These are phyloP conservation scores for Eulemur macaco DNA, from an alignment of 2,113 vertebrate species.

Conservation along the genomic window DNA sequence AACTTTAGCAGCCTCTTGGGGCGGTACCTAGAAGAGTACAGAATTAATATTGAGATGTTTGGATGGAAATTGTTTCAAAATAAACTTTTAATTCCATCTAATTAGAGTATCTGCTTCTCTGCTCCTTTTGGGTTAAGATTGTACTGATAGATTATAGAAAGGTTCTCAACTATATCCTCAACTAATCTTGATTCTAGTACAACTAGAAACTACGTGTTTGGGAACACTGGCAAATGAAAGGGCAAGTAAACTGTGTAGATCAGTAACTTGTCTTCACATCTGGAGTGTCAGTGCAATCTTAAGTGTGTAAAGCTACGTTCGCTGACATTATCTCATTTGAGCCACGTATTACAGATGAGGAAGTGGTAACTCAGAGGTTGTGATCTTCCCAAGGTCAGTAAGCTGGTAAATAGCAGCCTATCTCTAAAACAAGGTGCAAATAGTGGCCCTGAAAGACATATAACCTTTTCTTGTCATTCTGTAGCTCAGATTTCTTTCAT, in stretches of 20 bases:
- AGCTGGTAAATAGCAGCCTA: background rate
- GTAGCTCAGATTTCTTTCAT: background rate
- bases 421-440: conserved; percentile 12
- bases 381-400: background rate
- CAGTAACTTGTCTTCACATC: background rate
- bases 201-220: background rate
- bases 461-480: background rate
- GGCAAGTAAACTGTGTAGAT: background rate
- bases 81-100: background rate
- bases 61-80: background rate
- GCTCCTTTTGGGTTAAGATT: background rate
- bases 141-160: background rate
- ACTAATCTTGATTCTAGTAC: background rate
- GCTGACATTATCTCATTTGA: background rate
- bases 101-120: background rate
- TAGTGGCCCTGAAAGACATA: background rate
- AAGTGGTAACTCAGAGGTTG: background rate
- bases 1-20: background rate
- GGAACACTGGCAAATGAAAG: background rate
- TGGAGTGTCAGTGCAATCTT: background rate
- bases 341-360: background rate
- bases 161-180: background rate
- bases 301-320: background rate
- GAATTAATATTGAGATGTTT: background rate
- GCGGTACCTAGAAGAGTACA: background rate